Percentiles rank a stretch among this genome's conserved stretches.
Evolutionary conservation across 2,797 vertebrate genomes (phyloP).

Genomic region (Staurois parvus): DNA sequence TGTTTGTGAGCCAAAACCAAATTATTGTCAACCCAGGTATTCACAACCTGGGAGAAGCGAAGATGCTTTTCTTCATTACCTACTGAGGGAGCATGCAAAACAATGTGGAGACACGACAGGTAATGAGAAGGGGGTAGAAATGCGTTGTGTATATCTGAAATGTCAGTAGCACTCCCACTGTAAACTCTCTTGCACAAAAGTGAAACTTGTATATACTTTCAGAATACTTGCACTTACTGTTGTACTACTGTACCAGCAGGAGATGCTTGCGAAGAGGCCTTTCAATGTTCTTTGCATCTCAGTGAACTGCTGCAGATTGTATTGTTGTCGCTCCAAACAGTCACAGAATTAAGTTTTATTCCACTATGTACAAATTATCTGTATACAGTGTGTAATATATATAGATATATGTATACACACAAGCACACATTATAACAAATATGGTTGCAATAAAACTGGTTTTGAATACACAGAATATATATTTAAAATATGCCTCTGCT

Average conservation of each 20-base stretch:
- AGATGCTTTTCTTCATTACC: slow-evolving; percentile 3
- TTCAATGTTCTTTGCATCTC: slow-evolving; percentile 36
- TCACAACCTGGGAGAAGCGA: not conserved
- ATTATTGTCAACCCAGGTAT: not conserved
- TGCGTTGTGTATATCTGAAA: slow-evolving; percentile 35
- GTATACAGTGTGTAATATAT: slow-evolving; percentile 1
- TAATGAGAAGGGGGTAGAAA: not conserved
- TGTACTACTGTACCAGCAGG: slow-evolving; percentile 58
- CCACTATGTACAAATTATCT: slow-evolving; percentile 31
- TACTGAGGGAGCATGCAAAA: not conserved
- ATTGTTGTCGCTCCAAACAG: slow-evolving; percentile 44
- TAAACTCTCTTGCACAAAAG: slow-evolving; percentile 51
- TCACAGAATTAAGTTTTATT: slow-evolving; percentile 40
- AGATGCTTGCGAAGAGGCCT: slow-evolving; percentile 34
- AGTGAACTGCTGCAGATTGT: slow-evolving; percentile 52
- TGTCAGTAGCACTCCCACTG: slow-evolving; percentile 43
- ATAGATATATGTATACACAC: slow-evolving; percentile 21
- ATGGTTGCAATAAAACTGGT: slow-evolving; percentile 62
- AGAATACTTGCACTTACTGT: slow-evolving; percentile 57
- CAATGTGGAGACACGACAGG: not conserved
- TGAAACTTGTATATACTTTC: slow-evolving; percentile 48
- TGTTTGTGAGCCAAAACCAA: slow-evolving; percentile 16
- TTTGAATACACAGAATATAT: slow-evolving; percentile 62
- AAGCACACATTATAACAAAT: slow-evolving; percentile 48
- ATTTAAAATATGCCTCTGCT: slow-evolving; percentile 41